Conservation (phyloP, 2,888 invertebrate genomes). For the Eledona agricola region DNA sequence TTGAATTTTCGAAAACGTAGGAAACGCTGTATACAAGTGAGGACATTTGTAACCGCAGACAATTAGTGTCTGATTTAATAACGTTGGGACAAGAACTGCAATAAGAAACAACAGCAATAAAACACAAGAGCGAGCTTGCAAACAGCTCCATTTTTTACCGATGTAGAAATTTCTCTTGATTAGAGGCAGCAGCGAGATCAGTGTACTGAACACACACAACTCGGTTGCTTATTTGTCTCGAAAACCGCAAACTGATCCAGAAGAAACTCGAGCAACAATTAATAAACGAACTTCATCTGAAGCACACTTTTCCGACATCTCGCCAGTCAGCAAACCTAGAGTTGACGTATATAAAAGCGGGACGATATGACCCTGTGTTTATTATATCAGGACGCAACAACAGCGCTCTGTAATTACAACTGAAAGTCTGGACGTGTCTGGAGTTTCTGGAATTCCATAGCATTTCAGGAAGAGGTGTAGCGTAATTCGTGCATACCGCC, state of each 20-base stretch:
- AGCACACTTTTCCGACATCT: no score
- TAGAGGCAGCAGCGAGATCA: constrained; percentile 28
- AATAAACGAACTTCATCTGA: constrained; percentile 58
- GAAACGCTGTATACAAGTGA: no score
- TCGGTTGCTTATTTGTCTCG: constrained; percentile 36
- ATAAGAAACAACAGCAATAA: constrained; percentile 31
- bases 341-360: constrained; percentile 25
- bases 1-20: no score
- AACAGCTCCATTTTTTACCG: constrained; percentile 31
- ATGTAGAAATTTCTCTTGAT: constrained; percentile 36
- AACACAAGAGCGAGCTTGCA: constrained; percentile 31
- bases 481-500: constrained; percentile 54
- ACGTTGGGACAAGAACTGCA: constrained; percentile 16
- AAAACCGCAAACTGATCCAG: constrained; percentile 48
- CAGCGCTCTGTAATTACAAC: constrained; percentile 57
- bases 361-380: constrained; percentile 46
- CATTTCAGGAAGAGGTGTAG: constrained; percentile 51
- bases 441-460: constrained; percentile 58
- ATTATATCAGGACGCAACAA: constrained; percentile 56
- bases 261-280: constrained; percentile 55
- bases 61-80: constrained; percentile 32
- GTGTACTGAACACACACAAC: constrained; percentile 32
- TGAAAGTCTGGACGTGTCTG: constrained; percentile 60
- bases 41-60: constrained; percentile 2
- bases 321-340: constrained; percentile 2